These are phyloP conservation scores for Tetraodon nigroviridis DNA, from an alignment of 2,113 vertebrate species.

Conservation along the genomic window DNA sequence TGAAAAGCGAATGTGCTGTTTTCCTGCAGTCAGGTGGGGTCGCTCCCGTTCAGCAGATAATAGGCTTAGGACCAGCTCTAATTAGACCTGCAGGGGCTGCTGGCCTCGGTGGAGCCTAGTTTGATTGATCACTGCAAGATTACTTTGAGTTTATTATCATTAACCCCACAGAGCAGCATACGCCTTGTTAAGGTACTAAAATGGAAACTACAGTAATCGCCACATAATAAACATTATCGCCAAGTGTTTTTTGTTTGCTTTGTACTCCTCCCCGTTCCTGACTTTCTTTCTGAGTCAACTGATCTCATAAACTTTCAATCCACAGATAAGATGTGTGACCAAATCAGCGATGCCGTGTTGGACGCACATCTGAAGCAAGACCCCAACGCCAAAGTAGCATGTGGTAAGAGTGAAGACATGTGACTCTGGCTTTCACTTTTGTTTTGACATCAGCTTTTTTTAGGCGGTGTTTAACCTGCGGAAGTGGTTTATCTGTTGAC, in stretches of 20 bases:
- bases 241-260: too few relatives aligned
- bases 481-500: too few relatives aligned
- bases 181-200: too few relatives aligned
- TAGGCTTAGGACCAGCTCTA: slow-evolving; percentile 57
- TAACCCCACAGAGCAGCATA: too few relatives aligned
- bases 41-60: slow-evolving; percentile 46
- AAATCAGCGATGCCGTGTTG: slow-evolving; percentile 75
- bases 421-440: background rate
- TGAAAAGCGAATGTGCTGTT: background rate
- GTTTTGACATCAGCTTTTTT: background rate
- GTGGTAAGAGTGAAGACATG: slow-evolving; percentile 69
- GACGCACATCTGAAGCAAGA: slow-evolving; percentile 74
- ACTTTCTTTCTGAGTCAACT: too few relatives aligned
- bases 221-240: too few relatives aligned
- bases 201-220: too few relatives aligned
- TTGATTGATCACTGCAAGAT: too few relatives aligned
- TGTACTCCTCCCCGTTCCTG: too few relatives aligned
- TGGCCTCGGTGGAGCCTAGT: background rate
- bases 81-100: slow-evolving; percentile 53
- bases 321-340: slow-evolving; percentile 77
- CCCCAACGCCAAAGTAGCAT: slow-evolving; percentile 76
- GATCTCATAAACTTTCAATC: too few relatives aligned
- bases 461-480: too few relatives aligned
- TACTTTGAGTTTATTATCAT: too few relatives aligned
- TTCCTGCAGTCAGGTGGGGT: slow-evolving; percentile 6